Evolutionary conservation across 2,888 invertebrate species (phyloP).

Genomic region (Scrobipalpa atriplicella): DNA sequence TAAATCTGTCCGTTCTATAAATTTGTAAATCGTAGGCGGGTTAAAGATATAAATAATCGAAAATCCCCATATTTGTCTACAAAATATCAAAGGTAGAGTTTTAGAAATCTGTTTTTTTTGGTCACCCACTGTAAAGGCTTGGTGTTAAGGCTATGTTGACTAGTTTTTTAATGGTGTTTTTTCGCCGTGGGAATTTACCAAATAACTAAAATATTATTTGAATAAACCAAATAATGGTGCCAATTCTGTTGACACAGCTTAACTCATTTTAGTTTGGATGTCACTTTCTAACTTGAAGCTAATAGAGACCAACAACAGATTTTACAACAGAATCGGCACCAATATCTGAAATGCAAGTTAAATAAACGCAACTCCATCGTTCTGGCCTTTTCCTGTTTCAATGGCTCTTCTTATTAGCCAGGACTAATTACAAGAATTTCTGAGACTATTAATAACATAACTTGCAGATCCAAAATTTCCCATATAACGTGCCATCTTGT

Average conservation of each 20-base stretch:
- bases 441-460: too few species aligned
- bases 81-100: constrained; percentile 44
- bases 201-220: too few species aligned
- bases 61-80: constrained; percentile 48
- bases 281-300: too few species aligned
- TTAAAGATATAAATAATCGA: constrained; percentile 48
- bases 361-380: too few species aligned
- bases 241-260: neutral
- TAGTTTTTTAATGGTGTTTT: constrained; percentile 39
- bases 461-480: neutral
- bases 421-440: too few species aligned
- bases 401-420: too few species aligned
- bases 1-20: constrained; percentile 71
- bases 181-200: constrained; percentile 37
- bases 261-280: too few species aligned
- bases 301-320: too few species aligned
- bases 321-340: too few species aligned
- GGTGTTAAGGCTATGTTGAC: constrained; percentile 39
- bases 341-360: too few species aligned
- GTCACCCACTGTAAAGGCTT: constrained; percentile 45
- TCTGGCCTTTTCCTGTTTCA: too few species aligned
- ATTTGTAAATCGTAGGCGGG: constrained; percentile 79
- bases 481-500: constrained; percentile 25
- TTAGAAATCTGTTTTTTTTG: constrained; percentile 40
- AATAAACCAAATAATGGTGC: neutral